Percentiles rank a stretch among this genome's conserved stretches.
Evolutionary conservation across 2,888 invertebrate species (phyloP).

Genomic region (Drosophila helvetica): DNA sequence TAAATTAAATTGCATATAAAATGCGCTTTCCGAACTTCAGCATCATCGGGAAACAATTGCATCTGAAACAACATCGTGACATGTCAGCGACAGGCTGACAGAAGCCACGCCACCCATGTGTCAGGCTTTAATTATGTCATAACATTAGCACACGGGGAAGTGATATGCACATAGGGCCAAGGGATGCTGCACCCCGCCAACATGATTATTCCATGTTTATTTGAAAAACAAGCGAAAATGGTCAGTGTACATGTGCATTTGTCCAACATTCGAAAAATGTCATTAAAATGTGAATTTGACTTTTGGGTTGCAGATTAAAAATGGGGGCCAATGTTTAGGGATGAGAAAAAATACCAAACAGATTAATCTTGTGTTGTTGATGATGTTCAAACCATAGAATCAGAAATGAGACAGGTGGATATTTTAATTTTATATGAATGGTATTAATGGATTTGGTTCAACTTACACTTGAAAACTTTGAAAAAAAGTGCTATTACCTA

Average conservation of each 20-base stretch:
- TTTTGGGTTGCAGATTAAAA: not conserved
- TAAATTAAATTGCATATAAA: constrained; percentile 43
- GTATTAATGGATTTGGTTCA: no score
- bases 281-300: constrained; percentile 36
- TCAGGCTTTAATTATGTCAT: constrained; percentile 52
- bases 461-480: no score
- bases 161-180: not conserved
- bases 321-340: not conserved
- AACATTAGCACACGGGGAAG: constrained; percentile 28
- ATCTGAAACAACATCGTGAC: constrained; percentile 40
- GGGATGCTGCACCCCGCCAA: not conserved
- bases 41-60: constrained; percentile 11
- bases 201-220: constrained; percentile 35
- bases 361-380: no score
- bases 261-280: constrained; percentile 45
- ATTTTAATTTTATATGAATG: no score
- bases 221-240: constrained; percentile 38
- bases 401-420: no score
- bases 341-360: not conserved
- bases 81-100: constrained; percentile 29
- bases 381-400: no score
- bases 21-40: constrained; percentile 11
- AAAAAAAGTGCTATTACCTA: no score
- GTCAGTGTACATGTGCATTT: constrained; percentile 39
- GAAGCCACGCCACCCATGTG: constrained; percentile 41